phyloP scores from a whole-genome alignment of 2,888 invertebrate genomes.

The Callinectes sapidus region DNA sequence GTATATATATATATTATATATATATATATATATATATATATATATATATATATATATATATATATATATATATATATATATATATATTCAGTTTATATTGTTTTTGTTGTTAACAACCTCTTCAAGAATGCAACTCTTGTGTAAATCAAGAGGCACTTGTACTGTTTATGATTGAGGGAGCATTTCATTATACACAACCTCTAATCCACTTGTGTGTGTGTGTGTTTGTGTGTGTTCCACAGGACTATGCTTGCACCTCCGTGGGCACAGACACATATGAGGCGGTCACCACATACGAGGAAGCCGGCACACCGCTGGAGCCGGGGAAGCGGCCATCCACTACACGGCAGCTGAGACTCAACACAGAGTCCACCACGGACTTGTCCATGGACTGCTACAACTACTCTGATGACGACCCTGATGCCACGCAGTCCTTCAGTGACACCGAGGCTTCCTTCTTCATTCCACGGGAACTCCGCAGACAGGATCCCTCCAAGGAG shows the following conservation, averaged over 20 bases:
- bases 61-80: too few species aligned
- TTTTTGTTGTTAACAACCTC: too few species aligned
- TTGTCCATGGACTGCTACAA: conserved; percentile 58
- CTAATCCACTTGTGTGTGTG: neutral
- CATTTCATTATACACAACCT: neutral
- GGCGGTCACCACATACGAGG: conserved; percentile 56
- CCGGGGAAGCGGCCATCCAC: neutral
- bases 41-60: too few species aligned
- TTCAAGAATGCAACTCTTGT: too few species aligned
- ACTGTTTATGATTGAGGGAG: neutral
- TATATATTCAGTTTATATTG: too few species aligned
- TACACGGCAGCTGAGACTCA: conserved; percentile 52
- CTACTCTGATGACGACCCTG: conserved; percentile 54
- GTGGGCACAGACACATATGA: conserved; percentile 56
- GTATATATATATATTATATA: too few species aligned
- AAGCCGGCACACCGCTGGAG: neutral
- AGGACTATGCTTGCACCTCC: conserved; percentile 56
- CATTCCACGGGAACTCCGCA: conserved; percentile 42
- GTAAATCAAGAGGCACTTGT: too few species aligned
- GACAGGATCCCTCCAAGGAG: neutral
- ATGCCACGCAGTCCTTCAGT: conserved; percentile 57
- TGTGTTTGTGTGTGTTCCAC: neutral
- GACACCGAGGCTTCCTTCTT: conserved; percentile 67
- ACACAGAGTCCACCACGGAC: conserved; percentile 62
- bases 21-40: too few species aligned